These are phyloP conservation scores for Sphaerodactylus townsendi DNA, from an alignment of 2,113 vertebrate genomes.

Conservation along the genomic window DNA sequence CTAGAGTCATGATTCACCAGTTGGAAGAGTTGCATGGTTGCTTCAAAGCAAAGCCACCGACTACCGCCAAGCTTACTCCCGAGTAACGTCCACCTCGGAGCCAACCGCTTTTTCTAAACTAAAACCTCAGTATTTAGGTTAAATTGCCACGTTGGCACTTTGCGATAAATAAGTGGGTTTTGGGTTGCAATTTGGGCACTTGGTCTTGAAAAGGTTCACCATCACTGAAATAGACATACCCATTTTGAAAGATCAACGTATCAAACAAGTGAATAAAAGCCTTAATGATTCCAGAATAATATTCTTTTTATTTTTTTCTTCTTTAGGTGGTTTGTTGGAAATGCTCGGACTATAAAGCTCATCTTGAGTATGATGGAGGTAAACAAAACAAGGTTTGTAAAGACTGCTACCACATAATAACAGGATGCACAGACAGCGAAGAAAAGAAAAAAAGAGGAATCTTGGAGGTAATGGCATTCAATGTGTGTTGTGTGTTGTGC, in stretches of 20 bases:
- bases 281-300: neutral
- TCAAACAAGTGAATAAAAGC: neutral
- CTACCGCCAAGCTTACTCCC: no score
- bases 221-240: neutral
- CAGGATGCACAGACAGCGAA: slow-evolving; percentile 79
- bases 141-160: no score
- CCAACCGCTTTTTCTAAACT: no score
- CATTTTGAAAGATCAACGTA: neutral
- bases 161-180: no score
- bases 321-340: slow-evolving; percentile 97
- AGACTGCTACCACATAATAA: slow-evolving; percentile 88
- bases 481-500: no score
- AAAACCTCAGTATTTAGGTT: no score
- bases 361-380: slow-evolving; percentile 88
- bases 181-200: no score
- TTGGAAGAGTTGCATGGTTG: no score
- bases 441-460: slow-evolving; percentile 89
- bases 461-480: slow-evolving; percentile 81
- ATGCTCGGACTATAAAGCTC: slow-evolving; percentile 94
- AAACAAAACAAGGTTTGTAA: slow-evolving; percentile 95
- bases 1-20: no score
- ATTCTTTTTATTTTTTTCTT: slow-evolving; percentile 1
- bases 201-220: no score
- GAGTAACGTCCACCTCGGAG: no score
- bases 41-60: no score